Base-by-base conservation (phyloP, 2,113 vertebrate genomes). In the Cranoglanis bouderius region DNA sequence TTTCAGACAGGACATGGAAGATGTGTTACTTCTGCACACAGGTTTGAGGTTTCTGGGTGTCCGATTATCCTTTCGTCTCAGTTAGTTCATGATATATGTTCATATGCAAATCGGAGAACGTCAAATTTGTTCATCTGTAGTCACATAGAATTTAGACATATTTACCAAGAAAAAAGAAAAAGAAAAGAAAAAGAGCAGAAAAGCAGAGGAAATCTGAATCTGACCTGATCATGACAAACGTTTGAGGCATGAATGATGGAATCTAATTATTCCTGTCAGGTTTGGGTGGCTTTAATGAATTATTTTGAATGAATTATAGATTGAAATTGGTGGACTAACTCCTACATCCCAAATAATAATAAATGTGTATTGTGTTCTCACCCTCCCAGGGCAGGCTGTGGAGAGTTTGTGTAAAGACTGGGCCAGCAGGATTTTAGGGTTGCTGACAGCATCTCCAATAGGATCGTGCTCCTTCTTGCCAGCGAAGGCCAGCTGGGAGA, bases 351-450 rank as follows among this genome's bases (percentile, higher is more conserved):
- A 4, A 43, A 43, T 43, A 43, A 43, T 43, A 43, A 43, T 43
- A 43, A 43, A n/a, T 38, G 80, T 82, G 4, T n/a, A n/a, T 6
- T 14, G n/a, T 16, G 18, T 46, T 90, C 97, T 85, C 92, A 99
- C 98, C 96, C 98, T 94, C 93, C 98, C 98, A 0, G 98, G 98
- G 91, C 97, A 98, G 0, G 98, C 98, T 0, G 98, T 98, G 0
- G 98, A 99, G 29, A 99, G 94, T 88, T 98, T 99, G 95, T 98
- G 96, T 53, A 99, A 97, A 0, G 97, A 99, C 93, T 99, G 98
- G 46, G 98, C 98, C 93, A 99, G 94, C 57, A 98, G 96, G 90
- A 99, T 97, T 91, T 97, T 97, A 40, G 98, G 98, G 90, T 99
- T 99, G 91, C 96, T 97, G 67, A 99, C 97, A 90, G 97, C 96